Evolutionary conservation across 2,888 invertebrate genomes (phyloP).

Genomic region (Sclerodermus sp.): DNA sequence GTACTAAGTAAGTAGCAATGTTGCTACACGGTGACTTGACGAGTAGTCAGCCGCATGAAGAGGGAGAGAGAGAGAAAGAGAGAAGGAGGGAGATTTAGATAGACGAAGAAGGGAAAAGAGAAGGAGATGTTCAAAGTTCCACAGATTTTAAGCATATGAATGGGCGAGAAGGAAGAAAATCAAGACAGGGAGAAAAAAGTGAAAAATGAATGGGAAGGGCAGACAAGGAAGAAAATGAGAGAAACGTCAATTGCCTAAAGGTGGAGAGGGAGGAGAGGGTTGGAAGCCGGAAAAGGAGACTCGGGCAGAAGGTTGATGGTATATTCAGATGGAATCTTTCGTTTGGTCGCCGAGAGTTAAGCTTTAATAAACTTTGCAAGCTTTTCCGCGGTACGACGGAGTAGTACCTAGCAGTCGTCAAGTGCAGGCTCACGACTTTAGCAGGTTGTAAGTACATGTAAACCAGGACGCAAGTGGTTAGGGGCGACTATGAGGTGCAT

Average conservation of each 20-base stretch:
- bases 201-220: not conserved
- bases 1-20: too few species aligned
- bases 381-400: conserved; percentile 24
- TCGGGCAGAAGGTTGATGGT: conserved; percentile 9
- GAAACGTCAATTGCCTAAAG: too few species aligned
- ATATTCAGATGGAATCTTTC: conserved; percentile 26
- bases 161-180: too few species aligned
- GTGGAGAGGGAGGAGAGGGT: too few species aligned
- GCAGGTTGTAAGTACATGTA: conserved; percentile 30
- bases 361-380: conserved; percentile 37
- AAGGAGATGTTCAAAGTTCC: too few species aligned
- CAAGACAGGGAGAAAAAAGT: not conserved
- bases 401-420: conserved; percentile 36
- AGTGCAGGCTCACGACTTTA: conserved; percentile 35
- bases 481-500: conserved; percentile 4
- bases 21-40: too few species aligned
- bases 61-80: conserved; percentile 4
- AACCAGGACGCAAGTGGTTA: conserved; percentile 19
- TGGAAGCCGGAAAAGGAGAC: too few species aligned
- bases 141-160: too few species aligned
- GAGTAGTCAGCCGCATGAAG: too few species aligned
- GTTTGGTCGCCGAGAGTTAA: conserved; percentile 15
- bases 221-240: not conserved
- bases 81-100: too few species aligned
- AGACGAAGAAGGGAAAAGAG: too few species aligned